phyloP scores from a whole-genome alignment of 1,140 invertebrate species.

The Drosophila yakuba region DNA sequence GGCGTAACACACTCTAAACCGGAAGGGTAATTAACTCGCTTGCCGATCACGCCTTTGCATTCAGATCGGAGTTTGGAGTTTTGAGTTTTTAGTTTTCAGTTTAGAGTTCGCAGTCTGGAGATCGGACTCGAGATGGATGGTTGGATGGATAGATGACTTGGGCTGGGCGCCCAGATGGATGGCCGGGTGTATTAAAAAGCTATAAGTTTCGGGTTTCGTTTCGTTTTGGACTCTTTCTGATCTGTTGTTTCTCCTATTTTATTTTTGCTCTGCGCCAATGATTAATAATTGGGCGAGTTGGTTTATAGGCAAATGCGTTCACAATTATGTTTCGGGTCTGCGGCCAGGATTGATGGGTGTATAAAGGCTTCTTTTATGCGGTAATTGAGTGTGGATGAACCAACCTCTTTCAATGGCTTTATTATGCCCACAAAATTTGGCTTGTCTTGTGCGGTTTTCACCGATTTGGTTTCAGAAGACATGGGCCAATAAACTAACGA shows the following conservation, averaged over 20 bases:
- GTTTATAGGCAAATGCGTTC: conserved; percentile 71
- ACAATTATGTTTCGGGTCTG: conserved; percentile 63
- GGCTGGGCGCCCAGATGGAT: conserved; percentile 24
- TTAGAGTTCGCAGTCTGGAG: conserved; percentile 44
- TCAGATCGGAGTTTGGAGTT: conserved; percentile 43
- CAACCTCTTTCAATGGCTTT: conserved; percentile 63
- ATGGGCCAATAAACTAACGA: conserved; percentile 1
- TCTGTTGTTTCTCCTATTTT: conserved; percentile 15
- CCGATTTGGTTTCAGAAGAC: neutral
- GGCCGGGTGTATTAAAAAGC: conserved; percentile 74
- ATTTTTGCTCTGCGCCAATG: conserved; percentile 46
- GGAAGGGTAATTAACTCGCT: conserved; percentile 84
- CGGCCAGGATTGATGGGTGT: conserved; percentile 75
- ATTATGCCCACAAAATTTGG: conserved; percentile 58
- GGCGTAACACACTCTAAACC: conserved; percentile 84
- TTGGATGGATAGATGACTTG: conserved; percentile 37
- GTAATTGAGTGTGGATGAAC: conserved; percentile 69
- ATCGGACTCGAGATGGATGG: conserved; percentile 19
- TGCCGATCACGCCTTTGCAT: conserved; percentile 83
- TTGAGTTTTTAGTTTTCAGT: conserved; percentile 33
- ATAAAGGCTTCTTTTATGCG: conserved; percentile 80
- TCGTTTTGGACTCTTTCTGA: conserved; percentile 21
- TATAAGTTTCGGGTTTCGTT: conserved; percentile 65
- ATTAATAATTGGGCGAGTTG: conserved; percentile 67
- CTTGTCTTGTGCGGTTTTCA: conserved; percentile 35